These are phyloP conservation scores for Salticus scenicus DNA, from an alignment of 2,888 invertebrate species.

Conservation along the genomic window DNA sequence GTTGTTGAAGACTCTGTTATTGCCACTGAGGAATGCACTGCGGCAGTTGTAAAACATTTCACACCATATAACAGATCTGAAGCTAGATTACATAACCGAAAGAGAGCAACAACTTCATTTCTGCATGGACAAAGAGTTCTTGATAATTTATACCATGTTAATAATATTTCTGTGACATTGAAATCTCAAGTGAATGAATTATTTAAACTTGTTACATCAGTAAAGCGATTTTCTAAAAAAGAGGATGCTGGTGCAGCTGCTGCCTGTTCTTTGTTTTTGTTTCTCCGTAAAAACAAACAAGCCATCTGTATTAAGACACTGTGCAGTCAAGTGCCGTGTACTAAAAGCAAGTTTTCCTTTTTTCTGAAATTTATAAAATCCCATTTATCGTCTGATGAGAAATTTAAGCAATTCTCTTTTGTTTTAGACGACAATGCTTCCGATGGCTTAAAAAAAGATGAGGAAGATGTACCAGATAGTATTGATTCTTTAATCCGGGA, in stretches of 20 bases:
- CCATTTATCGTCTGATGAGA: neutral
- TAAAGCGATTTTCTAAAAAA: neutral
- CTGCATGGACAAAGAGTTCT: conserved; percentile 23
- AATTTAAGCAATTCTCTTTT: neutral
- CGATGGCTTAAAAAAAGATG: too few relatives aligned
- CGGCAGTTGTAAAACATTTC: neutral
- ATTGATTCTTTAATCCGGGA: neutral
- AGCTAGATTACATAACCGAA: neutral
- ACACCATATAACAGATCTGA: neutral
- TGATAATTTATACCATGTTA: neutral
- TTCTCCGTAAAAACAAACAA: neutral
- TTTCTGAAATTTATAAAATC: conserved; percentile 18
- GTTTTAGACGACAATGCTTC: neutral
- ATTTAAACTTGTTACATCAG: neutral
- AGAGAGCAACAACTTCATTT: neutral
- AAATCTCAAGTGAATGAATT: neutral
- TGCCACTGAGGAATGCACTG: neutral
- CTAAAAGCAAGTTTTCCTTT: conserved; percentile 19
- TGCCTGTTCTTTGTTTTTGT: conserved; percentile 38
- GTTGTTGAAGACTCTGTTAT: conserved; percentile 24
- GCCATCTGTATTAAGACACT: neutral
- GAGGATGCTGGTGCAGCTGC: conserved; percentile 27
- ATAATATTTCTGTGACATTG: neutral
- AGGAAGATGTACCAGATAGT: neutral
- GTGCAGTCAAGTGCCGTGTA: conserved; percentile 22